Conservation (phyloP, 2,797 vertebrate genomes). For the Liparis tanakae region DNA sequence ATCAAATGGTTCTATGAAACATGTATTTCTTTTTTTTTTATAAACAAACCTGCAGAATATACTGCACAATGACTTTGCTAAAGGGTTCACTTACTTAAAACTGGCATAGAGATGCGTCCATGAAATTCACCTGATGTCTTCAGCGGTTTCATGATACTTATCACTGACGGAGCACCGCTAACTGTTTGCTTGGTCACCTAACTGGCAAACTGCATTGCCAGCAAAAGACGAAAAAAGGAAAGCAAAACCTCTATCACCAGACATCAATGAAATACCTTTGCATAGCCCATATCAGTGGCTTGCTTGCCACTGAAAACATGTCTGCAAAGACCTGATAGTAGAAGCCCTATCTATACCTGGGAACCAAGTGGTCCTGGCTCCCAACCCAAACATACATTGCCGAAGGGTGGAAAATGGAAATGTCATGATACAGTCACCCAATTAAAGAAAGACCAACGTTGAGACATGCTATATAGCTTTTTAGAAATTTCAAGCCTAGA, state of each 20-base stretch:
- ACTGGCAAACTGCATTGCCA: constrained; percentile 62
- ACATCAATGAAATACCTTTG: constrained; percentile 66
- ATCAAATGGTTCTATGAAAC: too few relatives aligned
- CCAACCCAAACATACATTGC: constrained; percentile 33
- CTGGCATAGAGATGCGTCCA: constrained; percentile 30
- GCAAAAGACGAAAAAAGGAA: constrained; percentile 59
- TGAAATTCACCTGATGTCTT: constrained; percentile 58
- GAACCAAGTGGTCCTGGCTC: constrained; percentile 40
- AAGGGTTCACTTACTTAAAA: constrained; percentile 23
- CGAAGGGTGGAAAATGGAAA: constrained; percentile 33
- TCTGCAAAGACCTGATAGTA: constrained; percentile 68
- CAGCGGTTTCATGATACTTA: constrained; percentile 62
- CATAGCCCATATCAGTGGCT: constrained; percentile 57
- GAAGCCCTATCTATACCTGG: constrained; percentile 41
- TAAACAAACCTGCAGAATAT: neutral
- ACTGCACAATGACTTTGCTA: constrained; percentile 8
- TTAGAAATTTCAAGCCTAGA: neutral
- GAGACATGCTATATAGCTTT: neutral
- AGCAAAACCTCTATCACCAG: constrained; percentile 58
- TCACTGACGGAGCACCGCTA: constrained; percentile 49
- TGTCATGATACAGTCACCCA: constrained; percentile 32
- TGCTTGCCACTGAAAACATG: constrained; percentile 60
- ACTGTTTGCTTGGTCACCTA: constrained; percentile 60
- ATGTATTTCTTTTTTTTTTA: too few relatives aligned
- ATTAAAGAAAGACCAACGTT: constrained; percentile 12